Evolutionary conservation across 2,113 vertebrate species (phyloP), one percentile per base, ranked within the genome.

Genomic region (Polypterus bichir): DNA sequence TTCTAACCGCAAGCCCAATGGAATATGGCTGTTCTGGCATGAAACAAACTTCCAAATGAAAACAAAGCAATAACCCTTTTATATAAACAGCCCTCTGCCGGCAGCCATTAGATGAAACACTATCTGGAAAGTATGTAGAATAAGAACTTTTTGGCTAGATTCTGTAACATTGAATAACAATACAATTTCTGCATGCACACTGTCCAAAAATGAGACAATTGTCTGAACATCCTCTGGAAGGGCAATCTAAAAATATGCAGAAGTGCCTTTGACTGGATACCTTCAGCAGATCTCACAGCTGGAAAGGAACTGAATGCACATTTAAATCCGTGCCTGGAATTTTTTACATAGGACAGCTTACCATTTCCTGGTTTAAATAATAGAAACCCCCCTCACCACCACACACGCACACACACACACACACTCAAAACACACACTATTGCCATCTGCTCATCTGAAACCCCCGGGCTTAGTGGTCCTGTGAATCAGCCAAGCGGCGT

Each of bases 281-380:
- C 73, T 68, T 75, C 72, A 67, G 73, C 73, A 74, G 71, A 58
- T 10, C 4, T 62, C 65, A 62, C 73, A 83, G 73, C 73, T 83
- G 76, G 68, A 69, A 77, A 82, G 74, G 77, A 88, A 81, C 77
- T 72, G 44, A 59, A 61, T 73, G 68, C 76, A 61, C 1, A 1
- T 69, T 76, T 62, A 56, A 48, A 68, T 68, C 74, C 47, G 3
- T 67, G 67, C 73, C 76, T 65, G 71, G 73, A 71, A 66, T 70
- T 70, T 74, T 51, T 74, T 71, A 65, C 62, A 65, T 70, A 66
- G 62, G 64, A 69, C 70, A 70, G 62, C 69, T 74, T 75, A 69
- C 73, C 47, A 44, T 79, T 85, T 85, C 77, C 77, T 77, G 76
- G 57, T 65, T 71, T 57, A 71, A 77, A 83, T 80, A 80, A 83